Evolutionary conservation across 1,140 invertebrate species (phyloP).

Genomic region (Solen grandis): DNA sequence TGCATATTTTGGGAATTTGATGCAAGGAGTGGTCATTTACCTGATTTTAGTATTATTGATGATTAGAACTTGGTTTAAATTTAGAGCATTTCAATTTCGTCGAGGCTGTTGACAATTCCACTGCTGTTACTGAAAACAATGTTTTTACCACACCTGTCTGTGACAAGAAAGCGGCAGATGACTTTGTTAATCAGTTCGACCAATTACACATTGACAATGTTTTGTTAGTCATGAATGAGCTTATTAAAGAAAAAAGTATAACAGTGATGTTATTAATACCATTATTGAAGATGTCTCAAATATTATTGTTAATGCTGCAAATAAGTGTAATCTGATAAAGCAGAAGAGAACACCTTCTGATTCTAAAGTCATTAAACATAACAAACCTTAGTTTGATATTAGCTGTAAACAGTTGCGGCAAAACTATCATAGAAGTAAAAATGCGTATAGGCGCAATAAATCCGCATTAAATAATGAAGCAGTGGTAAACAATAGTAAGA

Average conservation of each 20-base stretch:
- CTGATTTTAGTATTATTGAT: too few species aligned
- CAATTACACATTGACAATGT: background rate
- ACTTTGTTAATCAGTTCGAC: too few species aligned
- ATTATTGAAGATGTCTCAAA: background rate
- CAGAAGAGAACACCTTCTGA: background rate
- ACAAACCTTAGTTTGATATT: background rate
- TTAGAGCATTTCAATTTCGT: too few species aligned
- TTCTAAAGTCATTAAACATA: background rate
- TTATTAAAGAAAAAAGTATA: background rate
- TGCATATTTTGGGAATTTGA: too few species aligned
- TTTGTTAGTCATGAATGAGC: background rate
- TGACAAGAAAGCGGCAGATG: too few species aligned
- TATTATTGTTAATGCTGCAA: slow-evolving; percentile 17
- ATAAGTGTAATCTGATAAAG: background rate
- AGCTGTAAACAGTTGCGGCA: background rate
- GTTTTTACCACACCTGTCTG: too few species aligned
- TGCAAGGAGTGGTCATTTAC: too few species aligned
- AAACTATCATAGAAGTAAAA: background rate
- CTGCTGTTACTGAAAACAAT: too few species aligned
- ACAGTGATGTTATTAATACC: slow-evolving; percentile 1
- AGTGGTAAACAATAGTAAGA: background rate
- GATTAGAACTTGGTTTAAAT: too few species aligned
- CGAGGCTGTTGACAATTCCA: too few species aligned
- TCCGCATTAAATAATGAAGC: background rate
- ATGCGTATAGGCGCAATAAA: slow-evolving; percentile 6